Conservation (phyloP, 1,140 invertebrate genomes). For the Plodia interpunctella region DNA sequence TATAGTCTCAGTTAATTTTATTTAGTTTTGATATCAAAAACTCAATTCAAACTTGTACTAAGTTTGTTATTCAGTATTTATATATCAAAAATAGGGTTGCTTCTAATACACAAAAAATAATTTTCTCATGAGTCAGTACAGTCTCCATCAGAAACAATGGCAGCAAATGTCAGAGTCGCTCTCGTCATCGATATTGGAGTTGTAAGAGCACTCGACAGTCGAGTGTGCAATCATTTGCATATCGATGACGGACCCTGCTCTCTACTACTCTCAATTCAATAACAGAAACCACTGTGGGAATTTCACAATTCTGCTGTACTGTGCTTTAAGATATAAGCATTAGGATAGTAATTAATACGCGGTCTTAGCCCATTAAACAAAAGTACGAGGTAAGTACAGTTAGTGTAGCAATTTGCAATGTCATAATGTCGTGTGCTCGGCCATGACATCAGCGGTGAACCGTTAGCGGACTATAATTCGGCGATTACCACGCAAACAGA, state of each 20-base stretch:
- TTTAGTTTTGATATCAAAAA: no score
- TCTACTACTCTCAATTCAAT: not conserved
- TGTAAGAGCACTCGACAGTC: conserved; percentile 46
- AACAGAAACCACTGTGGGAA: conserved; percentile 5
- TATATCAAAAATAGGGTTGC: no score
- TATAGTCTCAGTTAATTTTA: no score
- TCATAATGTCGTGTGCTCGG: conserved; percentile 10
- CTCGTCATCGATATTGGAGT: conserved; percentile 40
- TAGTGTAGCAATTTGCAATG: conserved; percentile 21
- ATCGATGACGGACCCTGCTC: conserved; percentile 47
- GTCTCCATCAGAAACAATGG: conserved; percentile 56
- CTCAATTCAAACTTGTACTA: no score
- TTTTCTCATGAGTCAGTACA: conserved; percentile 36
- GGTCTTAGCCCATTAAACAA: not conserved
- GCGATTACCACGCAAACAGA: conserved; percentile 47
- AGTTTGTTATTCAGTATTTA: no score
- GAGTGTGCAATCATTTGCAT: conserved; percentile 59
- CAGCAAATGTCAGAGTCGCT: conserved; percentile 50
- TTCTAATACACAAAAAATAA: conserved; percentile 4
- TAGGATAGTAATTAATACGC: not conserved
- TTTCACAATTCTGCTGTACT: not conserved
- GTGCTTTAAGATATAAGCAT: not conserved
- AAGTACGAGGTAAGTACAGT: conserved; percentile 2
- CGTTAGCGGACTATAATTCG: conserved; percentile 26
- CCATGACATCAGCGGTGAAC: conserved; percentile 38